Evolutionary conservation across 2,888 invertebrate species (phyloP), one percentile per base, ranked within the genome.

Genomic region (Lasioglossum marginatum): DNA sequence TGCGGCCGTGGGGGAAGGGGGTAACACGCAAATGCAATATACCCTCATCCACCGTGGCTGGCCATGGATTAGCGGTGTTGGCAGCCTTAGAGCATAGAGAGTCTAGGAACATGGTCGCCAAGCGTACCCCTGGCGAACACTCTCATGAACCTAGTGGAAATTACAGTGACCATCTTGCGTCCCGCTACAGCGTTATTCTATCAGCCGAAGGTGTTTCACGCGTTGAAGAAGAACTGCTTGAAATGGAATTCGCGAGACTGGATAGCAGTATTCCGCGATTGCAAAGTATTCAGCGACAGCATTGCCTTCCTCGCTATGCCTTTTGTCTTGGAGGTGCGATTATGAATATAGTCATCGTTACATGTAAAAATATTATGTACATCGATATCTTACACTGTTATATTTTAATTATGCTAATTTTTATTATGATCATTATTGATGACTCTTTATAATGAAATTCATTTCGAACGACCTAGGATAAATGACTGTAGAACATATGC

Each of bases 1-100:
- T 81, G 87, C 83, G 82, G 76, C 82, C 71, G 77, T 77, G 77
- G 77, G 81, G 71, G 84, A 82, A 83, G 83, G 82, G 81, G 87
- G 85, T 85, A 90, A 92, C 92, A 92, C 88, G 92, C 87, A 91
- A 92, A 93, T 71, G 93, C 92, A 89, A 90, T 92, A 92, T 87
- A 89, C 83, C 81, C 82, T 86, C 57, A 60, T 86, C 78, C 60
- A 27, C 63, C 37, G 57, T 48, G 72, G 43, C 12, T 66, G 66
- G 76, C n/a, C 43, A 60, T 8, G 83, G 77, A 82, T 79, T 82
- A 68, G 80, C 63, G 16, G 2, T 31, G 48, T 57, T 37, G 76
- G 52, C 5, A 40, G 48, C 52, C 6, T 80, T 68, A 72, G 78
- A 72, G 68, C 63, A 63, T 60, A 37, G 68, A 73, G 34, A 34